Conservation (phyloP, 2,113 vertebrate genomes). For the Callaeas wilsoni region DNA sequence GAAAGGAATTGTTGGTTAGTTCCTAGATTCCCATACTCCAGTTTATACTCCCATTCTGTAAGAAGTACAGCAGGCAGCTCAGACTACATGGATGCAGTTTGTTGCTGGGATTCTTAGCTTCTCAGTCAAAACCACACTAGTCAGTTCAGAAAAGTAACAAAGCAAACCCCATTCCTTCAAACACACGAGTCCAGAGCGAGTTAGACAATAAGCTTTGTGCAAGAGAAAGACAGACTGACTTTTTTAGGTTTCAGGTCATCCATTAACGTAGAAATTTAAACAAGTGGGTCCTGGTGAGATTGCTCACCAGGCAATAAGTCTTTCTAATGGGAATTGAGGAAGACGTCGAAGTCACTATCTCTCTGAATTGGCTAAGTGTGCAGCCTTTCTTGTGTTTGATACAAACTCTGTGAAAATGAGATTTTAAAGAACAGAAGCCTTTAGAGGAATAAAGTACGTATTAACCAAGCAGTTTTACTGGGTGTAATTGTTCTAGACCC, state of each 20-base stretch:
- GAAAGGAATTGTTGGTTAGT: neutral
- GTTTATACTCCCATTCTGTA: neutral
- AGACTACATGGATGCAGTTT: neutral
- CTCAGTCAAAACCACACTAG: neutral
- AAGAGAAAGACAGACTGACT: neutral
- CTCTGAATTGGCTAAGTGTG: neutral
- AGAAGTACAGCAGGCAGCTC: neutral
- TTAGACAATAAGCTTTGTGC: neutral
- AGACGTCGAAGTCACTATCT: neutral
- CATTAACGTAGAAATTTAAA: slow-evolving; percentile 36
- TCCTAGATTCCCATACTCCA: neutral
- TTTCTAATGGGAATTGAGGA: neutral
- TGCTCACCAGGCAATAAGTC: neutral
- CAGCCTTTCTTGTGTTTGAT: neutral
- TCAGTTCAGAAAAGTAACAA: neutral
- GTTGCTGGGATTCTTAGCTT: neutral
- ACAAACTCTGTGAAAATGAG: neutral
- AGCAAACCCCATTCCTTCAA: neutral
- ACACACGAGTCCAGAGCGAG: neutral
- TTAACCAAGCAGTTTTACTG: neutral
- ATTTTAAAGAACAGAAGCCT: neutral
- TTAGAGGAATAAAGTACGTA: neutral
- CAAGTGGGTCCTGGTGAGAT: neutral
- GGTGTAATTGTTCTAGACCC: neutral
- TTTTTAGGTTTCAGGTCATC: slow-evolving; percentile 34